Conservation (phyloP, 1,140 invertebrate genomes). For the Achroia grisella region DNA sequence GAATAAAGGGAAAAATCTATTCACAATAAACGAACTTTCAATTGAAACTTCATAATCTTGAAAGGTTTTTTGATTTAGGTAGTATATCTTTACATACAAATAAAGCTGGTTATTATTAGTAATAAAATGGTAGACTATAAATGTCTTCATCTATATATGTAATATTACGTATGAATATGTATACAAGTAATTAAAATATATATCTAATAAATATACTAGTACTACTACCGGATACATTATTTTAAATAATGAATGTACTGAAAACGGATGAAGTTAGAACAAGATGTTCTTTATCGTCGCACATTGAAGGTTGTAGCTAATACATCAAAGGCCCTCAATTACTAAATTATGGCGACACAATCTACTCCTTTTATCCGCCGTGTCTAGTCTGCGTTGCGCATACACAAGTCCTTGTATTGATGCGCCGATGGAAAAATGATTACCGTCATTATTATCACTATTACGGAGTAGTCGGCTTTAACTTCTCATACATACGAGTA, state of each 20-base stretch:
- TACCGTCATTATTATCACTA: conserved; percentile 56
- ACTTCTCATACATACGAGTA: conserved; percentile 38
- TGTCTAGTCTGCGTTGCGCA: conserved; percentile 17
- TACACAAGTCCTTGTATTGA: conserved; percentile 36
- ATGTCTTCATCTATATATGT: too few species aligned
- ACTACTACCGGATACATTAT: too few species aligned
- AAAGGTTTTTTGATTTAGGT: too few species aligned
- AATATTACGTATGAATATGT: too few species aligned
- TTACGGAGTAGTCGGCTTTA: conserved; percentile 32
- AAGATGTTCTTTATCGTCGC: too few species aligned
- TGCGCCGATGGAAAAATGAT: conserved; percentile 64
- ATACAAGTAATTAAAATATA: too few species aligned
- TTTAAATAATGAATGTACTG: too few species aligned
- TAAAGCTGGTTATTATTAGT: not conserved
- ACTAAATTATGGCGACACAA: conserved; percentile 3
- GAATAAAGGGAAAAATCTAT: too few species aligned
- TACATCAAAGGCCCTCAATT: conserved; percentile 1
- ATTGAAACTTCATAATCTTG: too few species aligned
- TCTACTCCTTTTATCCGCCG: not conserved
- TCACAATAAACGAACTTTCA: too few species aligned
- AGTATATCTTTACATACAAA: not conserved
- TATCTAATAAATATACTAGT: too few species aligned
- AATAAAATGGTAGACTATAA: not conserved
- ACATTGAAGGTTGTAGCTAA: not conserved
- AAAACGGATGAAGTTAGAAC: too few species aligned